Conservation (phyloP, 2,113 vertebrate species). For the Microtus pennsylvanicus region DNA sequence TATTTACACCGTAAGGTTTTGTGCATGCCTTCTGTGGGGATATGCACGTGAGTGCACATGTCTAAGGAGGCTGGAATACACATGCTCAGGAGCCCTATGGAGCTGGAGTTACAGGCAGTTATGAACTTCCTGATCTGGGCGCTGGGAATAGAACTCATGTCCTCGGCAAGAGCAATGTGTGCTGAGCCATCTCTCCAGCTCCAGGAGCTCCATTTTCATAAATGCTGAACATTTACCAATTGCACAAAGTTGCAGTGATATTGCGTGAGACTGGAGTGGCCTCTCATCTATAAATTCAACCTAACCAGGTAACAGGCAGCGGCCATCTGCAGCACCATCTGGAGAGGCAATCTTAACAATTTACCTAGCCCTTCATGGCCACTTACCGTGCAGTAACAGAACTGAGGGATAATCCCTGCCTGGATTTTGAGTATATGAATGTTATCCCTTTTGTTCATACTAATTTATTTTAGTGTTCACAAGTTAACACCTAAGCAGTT, state of each 20-base stretch:
- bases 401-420: background rate
- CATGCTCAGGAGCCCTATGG: no score
- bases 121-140: no score
- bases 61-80: no score
- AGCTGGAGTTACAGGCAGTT: background rate
- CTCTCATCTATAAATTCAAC: background rate
- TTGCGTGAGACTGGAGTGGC: background rate
- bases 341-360: background rate
- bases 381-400: background rate
- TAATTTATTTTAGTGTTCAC: background rate
- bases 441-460: background rate
- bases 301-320: background rate
- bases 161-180: fast-evolving
- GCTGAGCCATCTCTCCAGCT: background rate
- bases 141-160: no score
- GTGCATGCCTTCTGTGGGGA: background rate
- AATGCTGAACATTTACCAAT: background rate
- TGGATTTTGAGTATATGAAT: background rate
- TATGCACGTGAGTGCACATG: background rate
- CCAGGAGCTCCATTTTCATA: background rate
- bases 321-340: background rate
- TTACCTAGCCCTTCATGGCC: background rate
- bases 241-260: background rate
- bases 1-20: background rate
- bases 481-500: background rate